Percentiles rank a stretch among this genome's conserved stretches.
These are phyloP conservation scores for Peromyscus nudipes DNA, from an alignment of 2,797 vertebrate species.

Conservation along the genomic window DNA sequence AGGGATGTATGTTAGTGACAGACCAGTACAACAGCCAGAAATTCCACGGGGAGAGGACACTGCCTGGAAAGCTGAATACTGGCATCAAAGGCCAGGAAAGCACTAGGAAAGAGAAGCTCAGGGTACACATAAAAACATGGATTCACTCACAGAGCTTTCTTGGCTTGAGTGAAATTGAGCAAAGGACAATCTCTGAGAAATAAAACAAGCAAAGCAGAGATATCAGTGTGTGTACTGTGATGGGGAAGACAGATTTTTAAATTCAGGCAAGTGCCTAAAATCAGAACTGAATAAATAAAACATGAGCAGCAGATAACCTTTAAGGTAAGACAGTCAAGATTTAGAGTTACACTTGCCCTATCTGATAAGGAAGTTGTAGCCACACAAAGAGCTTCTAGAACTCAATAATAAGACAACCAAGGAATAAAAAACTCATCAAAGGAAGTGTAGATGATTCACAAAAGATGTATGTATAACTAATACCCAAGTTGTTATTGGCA, in stretches of 20 bases:
- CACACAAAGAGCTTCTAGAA: not conserved
- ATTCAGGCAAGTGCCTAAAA: conserved; percentile 40
- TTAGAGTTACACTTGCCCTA: not conserved
- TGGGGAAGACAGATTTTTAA: not conserved
- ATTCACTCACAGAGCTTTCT: not conserved
- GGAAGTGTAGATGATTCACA: not conserved
- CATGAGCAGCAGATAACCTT: not conserved
- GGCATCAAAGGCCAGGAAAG: conserved; percentile 3
- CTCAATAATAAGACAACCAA: not conserved
- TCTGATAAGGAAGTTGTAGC: not conserved
- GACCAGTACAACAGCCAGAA: not conserved
- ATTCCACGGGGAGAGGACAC: not conserved
- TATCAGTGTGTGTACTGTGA: not conserved
- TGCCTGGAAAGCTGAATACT: not conserved
- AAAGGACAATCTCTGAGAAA: not conserved
- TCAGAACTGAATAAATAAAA: not conserved
- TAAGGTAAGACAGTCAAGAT: not conserved
- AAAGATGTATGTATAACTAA: not conserved
- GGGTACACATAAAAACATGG: not conserved
- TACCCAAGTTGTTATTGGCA: not conserved
- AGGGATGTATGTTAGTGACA: not conserved
- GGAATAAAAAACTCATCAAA: not conserved
- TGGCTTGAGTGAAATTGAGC: not conserved
- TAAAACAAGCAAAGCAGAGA: not conserved
- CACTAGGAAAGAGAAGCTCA: not conserved